Evolutionary conservation across 2,797 vertebrate species (phyloP), one percentile per base, ranked within the genome.

Genomic region (Hyperoplus immaculatus): DNA sequence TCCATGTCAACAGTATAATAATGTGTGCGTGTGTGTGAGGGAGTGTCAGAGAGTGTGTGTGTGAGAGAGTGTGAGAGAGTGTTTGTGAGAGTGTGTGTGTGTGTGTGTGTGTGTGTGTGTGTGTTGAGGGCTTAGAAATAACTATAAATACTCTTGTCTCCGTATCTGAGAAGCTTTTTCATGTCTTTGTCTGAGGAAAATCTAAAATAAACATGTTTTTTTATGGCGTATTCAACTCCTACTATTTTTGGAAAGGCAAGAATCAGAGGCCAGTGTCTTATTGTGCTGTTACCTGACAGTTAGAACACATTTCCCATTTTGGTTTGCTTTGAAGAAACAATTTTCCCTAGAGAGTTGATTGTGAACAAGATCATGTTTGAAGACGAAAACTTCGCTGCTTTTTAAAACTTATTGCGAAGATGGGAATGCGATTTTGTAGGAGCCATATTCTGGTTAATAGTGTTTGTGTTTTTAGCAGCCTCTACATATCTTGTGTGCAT

Each of bases 121-220:
- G 75, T 29, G 62, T 14, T 47, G 2, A 8, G 12, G 29, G 29
- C 53, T 21, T 12, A 1, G 38, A 9, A 67, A 39, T 45, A 6
- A 15, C 80, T 85, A 89, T 80, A 80, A 89, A 85, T 89, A 85
- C 42, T 65, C 57, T 9, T 65, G 72, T 77, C 82, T 60, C 29
- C 18, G 63, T 69, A 41, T 47, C 53, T 16, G 46, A 59, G 63
- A 45, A 39, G 56, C 63, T 46, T 67, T 69, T 65, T 81, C 18
- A 59, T 67, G 64, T 21, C 0, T 57, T 50, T 63, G 21, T 51
- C 72, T 21, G 8, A 55, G 38, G 57, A 2, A 69, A 76, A 63
- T 72, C 39, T 72, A 57, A 80, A 84, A 80, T 59, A 15, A 78
- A 76, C 63, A 13, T 42, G 29, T 41, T 43, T 46, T 76, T 54